phyloP scores from a whole-genome alignment of 2,888 invertebrate genomes.

The Platynereis dumerilii region DNA sequence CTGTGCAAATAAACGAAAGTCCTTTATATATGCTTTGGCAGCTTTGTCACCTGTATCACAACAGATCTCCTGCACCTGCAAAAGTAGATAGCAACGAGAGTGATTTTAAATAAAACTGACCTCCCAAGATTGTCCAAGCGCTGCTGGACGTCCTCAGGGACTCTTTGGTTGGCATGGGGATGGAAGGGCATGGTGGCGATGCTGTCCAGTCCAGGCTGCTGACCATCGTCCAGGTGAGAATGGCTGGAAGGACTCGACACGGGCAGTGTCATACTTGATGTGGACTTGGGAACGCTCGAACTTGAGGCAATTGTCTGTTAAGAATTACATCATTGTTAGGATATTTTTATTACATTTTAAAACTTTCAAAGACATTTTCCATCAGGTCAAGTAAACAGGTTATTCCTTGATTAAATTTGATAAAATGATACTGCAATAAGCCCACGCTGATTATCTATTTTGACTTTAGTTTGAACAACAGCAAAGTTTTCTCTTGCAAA shows the following conservation, averaged over 20 bases:
- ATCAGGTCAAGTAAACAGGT: no score
- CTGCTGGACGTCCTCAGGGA: conserved; percentile 49
- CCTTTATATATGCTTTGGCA: no score
- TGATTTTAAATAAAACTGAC: conserved; percentile 35
- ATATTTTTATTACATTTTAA: no score
- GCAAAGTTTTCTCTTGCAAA: no score
- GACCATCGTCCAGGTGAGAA: conserved; percentile 54
- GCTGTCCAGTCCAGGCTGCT: conserved; percentile 24
- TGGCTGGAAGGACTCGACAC: conserved; percentile 58
- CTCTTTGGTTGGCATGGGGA: conserved; percentile 20
- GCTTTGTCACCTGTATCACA: no score
- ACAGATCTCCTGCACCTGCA: no score
- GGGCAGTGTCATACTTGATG: conserved; percentile 53
- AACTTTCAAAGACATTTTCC: no score
- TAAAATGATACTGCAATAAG: no score
- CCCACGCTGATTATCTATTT: no score
- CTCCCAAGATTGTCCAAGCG: conserved; percentile 55
- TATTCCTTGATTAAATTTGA: neutral
- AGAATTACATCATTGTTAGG: neutral
- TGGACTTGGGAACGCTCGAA: conserved; percentile 11
- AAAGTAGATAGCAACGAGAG: no score
- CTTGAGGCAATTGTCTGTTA: conserved; percentile 9
- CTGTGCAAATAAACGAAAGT: no score
- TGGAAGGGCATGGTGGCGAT: conserved; percentile 2
- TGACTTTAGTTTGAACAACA: no score